These are phyloP conservation scores for Iguana delicatissima DNA, from an alignment of 2,797 vertebrate genomes.

Conservation along the genomic window DNA sequence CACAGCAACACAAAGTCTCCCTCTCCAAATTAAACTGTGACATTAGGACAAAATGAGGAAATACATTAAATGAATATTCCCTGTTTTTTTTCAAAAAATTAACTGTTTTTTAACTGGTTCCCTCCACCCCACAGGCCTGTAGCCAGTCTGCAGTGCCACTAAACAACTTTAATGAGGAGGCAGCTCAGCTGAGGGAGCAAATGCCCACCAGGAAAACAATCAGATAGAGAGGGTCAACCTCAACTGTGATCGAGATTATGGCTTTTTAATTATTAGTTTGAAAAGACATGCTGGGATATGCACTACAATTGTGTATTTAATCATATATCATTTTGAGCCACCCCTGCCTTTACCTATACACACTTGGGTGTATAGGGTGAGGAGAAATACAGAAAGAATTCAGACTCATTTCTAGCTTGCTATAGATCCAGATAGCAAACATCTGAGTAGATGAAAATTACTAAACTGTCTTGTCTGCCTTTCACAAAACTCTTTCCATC, in stretches of 20 bases:
- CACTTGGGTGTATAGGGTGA: too few species aligned
- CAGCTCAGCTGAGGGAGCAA: not conserved
- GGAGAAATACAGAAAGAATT: not conserved
- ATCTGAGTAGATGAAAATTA: not conserved
- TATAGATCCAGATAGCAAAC: not conserved
- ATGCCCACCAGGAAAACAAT: not conserved
- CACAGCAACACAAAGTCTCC: not conserved
- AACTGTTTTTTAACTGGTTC: too few species aligned
- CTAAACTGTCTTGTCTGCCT: not conserved
- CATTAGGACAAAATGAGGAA: not conserved
- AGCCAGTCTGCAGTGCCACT: not conserved
- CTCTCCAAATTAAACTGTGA: not conserved
- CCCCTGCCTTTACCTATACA: not conserved
- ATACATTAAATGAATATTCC: not conserved
- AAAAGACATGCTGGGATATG: not conserved
- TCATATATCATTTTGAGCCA: not conserved
- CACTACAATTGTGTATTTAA: not conserved
- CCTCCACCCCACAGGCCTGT: too few species aligned
- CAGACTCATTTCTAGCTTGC: conserved; percentile 8
- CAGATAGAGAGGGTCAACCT: not conserved
- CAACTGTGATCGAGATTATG: not conserved
- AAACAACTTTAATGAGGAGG: too few species aligned
- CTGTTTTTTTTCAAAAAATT: too few species aligned
- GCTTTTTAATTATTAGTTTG: not conserved
- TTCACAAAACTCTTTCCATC: conserved; percentile 7